Evolutionary conservation across 2,797 vertebrate genomes (phyloP), one percentile per base, ranked within the genome.

Genomic region (Chiloscyllium punctatum): DNA sequence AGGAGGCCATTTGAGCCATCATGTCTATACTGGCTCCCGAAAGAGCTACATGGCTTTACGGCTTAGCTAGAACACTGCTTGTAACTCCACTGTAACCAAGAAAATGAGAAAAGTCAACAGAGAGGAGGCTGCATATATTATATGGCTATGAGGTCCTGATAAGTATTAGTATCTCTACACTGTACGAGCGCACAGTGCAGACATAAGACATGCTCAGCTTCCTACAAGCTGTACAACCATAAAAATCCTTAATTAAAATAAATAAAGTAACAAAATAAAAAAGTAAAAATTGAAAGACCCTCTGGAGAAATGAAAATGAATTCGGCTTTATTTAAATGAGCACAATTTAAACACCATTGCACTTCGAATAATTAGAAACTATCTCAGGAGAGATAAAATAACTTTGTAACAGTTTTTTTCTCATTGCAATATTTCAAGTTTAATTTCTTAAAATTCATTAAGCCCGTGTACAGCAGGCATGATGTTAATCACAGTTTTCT

Each of bases 291-390:
- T 68, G 90, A 69, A 92, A 37, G n/a, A 25, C n/a, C 18, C 57
- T 91, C 88, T 25, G 21, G 66, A 92, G 90, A 92, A 92, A 92
- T 42, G 25, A 42, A n/a, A 69, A 33, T 91, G 57, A 66, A 91
- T 91, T 91, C 16, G 23, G 69, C 74, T 94, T 94, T 72, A 18
- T 53, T 30, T 48, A 95, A 95, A 77, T 1, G 11, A 95, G 51
- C 33, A 27, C 94, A 95, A 77, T 95, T 95, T 95, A 95, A 94
- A 95, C 30, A 27, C 9, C 72, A 95, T n/a, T 77, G 94, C 94
- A 74, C 94, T 27, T 77, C 77, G 77, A 74, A 95, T 57, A 53
- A 51, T 95, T 51, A 33, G 72, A 95, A 95, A 25, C 37, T 92
- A 69, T 92, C 66, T 42, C 90, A 92, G 27, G 42, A 53, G 69